Evolutionary conservation across 92 coral and sea anemone genomes (phyloP).

Genomic region (Zoanthus sociatus): DNA sequence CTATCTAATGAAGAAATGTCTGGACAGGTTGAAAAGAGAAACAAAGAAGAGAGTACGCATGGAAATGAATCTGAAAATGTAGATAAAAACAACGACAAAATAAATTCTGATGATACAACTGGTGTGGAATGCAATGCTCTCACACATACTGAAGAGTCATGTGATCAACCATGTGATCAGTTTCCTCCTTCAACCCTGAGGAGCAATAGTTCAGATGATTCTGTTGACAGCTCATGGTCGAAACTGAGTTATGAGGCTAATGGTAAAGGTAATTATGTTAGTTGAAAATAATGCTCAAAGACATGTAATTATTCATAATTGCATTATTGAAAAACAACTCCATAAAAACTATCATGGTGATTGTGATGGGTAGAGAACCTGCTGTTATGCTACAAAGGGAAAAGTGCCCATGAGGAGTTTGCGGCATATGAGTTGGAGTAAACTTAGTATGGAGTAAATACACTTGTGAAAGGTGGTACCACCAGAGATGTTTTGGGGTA

Average conservation of each 20-base stretch:
- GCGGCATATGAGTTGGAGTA: too few relatives aligned
- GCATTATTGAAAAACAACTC: too few relatives aligned
- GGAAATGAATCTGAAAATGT: neutral
- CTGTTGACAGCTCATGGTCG: slow-evolving; percentile 91
- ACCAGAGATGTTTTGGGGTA: too few relatives aligned
- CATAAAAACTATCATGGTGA: too few relatives aligned
- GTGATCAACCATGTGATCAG: slow-evolving; percentile 37
- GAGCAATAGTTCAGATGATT: slow-evolving; percentile 72
- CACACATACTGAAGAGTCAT: neutral
- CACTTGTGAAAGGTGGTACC: too few relatives aligned
- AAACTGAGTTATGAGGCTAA: slow-evolving; percentile 77
- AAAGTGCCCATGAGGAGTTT: too few relatives aligned
- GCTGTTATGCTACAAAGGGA: too few relatives aligned
- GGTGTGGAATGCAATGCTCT: neutral
- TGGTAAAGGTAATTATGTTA: slow-evolving; percentile 35
- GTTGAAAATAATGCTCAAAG: neutral
- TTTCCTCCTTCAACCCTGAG: slow-evolving; percentile 25
- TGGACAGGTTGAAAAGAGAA: neutral
- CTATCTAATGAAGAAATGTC: neutral
- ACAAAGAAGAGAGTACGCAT: neutral
- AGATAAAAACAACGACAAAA: neutral
- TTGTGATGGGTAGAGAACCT: too few relatives aligned
- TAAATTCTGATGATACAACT: neutral
- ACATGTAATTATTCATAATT: neutral
- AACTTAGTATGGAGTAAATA: too few relatives aligned